Conservation (phyloP, 2,113 vertebrate genomes). For the Smithornis capensis region DNA sequence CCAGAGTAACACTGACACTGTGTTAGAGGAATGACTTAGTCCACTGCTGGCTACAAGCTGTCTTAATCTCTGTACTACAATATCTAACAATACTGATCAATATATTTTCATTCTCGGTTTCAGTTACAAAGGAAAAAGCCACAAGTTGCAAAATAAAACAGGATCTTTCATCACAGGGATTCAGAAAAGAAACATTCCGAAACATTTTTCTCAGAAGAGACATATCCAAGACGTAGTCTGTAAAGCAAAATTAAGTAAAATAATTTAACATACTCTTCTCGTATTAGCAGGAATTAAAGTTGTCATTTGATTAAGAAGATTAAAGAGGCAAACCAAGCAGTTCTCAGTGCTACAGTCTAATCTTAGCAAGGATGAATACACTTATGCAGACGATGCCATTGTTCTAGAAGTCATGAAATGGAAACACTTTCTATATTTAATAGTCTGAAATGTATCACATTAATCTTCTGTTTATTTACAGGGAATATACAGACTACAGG, state of each 20-base stretch:
- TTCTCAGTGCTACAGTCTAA: background rate
- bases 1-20: background rate
- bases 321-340: conserved; percentile 1
- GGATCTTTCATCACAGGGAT: background rate
- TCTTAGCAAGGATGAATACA: background rate
- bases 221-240: background rate
- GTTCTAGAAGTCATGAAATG: background rate
- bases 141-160: background rate
- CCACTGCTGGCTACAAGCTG: background rate
- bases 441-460: background rate
- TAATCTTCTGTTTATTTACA: background rate
- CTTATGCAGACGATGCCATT: background rate
- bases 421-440: background rate
- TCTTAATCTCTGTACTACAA: background rate
- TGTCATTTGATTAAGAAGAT: conserved; percentile 12
- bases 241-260: background rate
- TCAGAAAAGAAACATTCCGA: background rate
- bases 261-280: background rate
- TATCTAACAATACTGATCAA: background rate
- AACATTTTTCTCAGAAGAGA: background rate
- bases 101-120: background rate
- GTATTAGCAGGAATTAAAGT: background rate
- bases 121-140: background rate
- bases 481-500: background rate
- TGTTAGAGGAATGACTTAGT: background rate